Conservation (phyloP, 2,797 vertebrate species). For the Mastacembelus armatus region DNA sequence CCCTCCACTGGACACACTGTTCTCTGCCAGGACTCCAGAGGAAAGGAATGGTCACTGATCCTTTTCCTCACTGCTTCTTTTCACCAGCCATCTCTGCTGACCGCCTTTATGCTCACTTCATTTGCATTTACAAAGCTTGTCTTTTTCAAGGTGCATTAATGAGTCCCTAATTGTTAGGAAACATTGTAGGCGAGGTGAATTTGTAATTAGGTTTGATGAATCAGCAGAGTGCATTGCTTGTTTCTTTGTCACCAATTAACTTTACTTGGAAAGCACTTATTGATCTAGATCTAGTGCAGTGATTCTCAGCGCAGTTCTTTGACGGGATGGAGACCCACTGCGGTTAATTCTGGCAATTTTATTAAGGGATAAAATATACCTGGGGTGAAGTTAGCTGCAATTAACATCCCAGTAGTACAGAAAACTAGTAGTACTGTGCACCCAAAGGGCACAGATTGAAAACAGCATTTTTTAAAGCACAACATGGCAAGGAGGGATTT, state of each 20-base stretch:
- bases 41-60: constrained; percentile 73
- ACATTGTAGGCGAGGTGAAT: constrained; percentile 45
- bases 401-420: constrained; percentile 29
- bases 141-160: constrained; percentile 64
- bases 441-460: constrained; percentile 54
- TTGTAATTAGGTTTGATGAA: constrained; percentile 52
- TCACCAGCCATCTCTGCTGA: constrained; percentile 59
- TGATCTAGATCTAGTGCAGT: constrained; percentile 45
- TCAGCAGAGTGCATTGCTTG: constrained; percentile 37
- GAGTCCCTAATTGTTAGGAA: constrained; percentile 54
- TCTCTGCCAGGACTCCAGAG: constrained; percentile 66
- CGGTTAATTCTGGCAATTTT: constrained; percentile 43
- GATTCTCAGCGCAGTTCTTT: constrained; percentile 26
- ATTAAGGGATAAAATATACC: constrained; percentile 27
- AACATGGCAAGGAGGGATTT: constrained; percentile 58
- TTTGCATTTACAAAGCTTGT: constrained; percentile 72
- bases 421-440: constrained; percentile 34
- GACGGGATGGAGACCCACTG: constrained; percentile 21
- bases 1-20: constrained; percentile 76
- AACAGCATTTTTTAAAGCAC: constrained; percentile 58
- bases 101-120: constrained; percentile 49
- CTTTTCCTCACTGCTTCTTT: constrained; percentile 54
- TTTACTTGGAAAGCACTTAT: constrained; percentile 61
- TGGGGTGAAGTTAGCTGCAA: constrained; percentile 33
- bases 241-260: constrained; percentile 52